Conservation (phyloP, 2,888 invertebrate species). For the Meliscaeva auricollis region DNA sequence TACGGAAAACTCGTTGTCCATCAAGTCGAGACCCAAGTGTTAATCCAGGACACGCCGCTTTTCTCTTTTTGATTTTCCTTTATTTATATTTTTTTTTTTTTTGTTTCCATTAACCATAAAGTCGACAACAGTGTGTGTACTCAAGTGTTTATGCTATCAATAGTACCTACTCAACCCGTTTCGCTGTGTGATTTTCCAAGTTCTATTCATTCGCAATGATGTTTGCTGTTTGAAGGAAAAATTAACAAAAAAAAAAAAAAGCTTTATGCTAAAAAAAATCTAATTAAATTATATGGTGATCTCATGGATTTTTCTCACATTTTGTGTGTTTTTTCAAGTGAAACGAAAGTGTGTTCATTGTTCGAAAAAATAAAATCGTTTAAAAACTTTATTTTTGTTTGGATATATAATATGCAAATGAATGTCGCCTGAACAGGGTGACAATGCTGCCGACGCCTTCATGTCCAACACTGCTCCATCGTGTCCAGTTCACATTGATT, state of each 20-base stretch:
- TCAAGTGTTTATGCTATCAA: constrained; percentile 10
- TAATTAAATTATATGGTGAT: constrained; percentile 48
- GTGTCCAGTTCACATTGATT: constrained; percentile 76
- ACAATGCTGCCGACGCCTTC: constrained; percentile 62
- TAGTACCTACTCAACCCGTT: constrained; percentile 41
- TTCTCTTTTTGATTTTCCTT: constrained; percentile 35
- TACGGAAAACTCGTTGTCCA: constrained; percentile 34
- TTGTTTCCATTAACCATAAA: neutral
- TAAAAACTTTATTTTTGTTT: constrained; percentile 10
- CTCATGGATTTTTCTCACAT: constrained; percentile 60
- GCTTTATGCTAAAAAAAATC: constrained; percentile 28
- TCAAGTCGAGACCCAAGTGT: constrained; percentile 14
- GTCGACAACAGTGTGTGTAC: neutral
- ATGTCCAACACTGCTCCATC: constrained; percentile 67
- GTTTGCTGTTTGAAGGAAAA: neutral
- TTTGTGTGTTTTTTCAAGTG: constrained; percentile 53
- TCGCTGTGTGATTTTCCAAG: constrained; percentile 56
- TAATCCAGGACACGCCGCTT: constrained; percentile 60
- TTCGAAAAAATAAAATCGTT: constrained; percentile 1
- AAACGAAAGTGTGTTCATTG: constrained; percentile 48
- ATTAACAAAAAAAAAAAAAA: constrained; percentile 18
- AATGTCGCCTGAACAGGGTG: constrained; percentile 65
- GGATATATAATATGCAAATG: constrained; percentile 19
- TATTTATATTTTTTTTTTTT: neutral
- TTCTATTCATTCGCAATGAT: constrained; percentile 19